phyloP scores from a whole-genome alignment of 2,113 vertebrate species.

The Brienomyrus longianalis region DNA sequence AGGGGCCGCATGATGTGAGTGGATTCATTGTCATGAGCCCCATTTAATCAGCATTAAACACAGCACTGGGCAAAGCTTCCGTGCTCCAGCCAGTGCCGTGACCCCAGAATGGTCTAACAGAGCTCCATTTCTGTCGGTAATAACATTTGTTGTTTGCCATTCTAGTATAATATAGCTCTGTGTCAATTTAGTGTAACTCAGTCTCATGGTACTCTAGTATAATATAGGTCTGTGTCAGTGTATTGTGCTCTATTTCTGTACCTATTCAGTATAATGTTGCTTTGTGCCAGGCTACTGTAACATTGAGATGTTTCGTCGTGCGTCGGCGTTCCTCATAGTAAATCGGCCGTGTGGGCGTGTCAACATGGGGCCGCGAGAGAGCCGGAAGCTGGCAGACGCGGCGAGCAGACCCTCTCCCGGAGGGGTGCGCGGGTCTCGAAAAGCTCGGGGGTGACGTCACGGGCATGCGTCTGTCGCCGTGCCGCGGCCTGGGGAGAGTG shows the following conservation, averaged over 20 bases:
- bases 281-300: not conserved
- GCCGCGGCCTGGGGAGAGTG: not conserved
- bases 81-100: not conserved
- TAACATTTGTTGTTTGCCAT: not conserved
- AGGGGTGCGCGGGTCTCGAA: not conserved
- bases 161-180: slow-evolving; percentile 3
- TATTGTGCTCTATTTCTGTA: not conserved
- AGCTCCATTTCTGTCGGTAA: not conserved
- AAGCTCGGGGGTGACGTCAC: not conserved
- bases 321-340: not conserved
- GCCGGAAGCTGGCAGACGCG: not conserved
- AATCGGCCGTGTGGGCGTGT: not conserved
- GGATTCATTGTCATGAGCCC: slow-evolving; percentile 15
- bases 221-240: not conserved
- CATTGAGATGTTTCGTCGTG: not conserved
- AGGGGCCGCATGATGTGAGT: slow-evolving; percentile 16
- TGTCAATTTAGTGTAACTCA: not conserved
- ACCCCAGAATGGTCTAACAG: not conserved
- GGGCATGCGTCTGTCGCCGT: not conserved
- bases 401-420: not conserved
- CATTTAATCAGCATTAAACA: not conserved
- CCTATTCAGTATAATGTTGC: not conserved
- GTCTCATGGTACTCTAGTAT: not conserved
- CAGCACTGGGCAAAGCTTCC: not conserved
- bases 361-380: not conserved